Conservation (phyloP, 1,140 invertebrate species). For the Tetramorium parvispinum region DNA sequence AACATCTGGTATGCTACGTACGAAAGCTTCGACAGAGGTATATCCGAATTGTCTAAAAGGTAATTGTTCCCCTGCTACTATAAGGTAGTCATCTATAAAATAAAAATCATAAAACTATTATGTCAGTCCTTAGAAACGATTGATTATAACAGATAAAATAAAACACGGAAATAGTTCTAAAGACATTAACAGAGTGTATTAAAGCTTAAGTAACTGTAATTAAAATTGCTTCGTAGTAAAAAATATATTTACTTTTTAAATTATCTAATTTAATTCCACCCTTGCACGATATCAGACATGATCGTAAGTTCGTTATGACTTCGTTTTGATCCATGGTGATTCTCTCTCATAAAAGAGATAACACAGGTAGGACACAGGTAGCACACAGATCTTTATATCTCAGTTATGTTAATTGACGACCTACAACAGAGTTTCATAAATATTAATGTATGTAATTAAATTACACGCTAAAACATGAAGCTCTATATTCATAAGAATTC, state of each 20-base stretch:
- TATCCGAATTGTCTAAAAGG: slow-evolving; percentile 87
- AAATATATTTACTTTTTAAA: slow-evolving; percentile 68
- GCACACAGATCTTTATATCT: background rate
- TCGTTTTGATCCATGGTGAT: slow-evolving; percentile 64
- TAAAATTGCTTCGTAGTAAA: background rate
- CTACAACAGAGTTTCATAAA: background rate
- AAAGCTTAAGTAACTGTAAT: background rate
- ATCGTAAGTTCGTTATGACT: slow-evolving; percentile 65
- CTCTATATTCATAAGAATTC: slow-evolving; percentile 3
- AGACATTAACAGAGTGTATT: background rate
- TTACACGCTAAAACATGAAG: background rate
- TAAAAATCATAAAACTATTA: background rate
- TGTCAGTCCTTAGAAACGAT: background rate
- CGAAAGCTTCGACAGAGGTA: slow-evolving; percentile 85
- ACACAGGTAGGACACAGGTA: background rate
- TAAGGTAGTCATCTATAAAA: slow-evolving; percentile 86
- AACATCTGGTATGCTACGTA: slow-evolving; percentile 86
- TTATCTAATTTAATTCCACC: slow-evolving; percentile 70
- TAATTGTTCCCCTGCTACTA: slow-evolving; percentile 87
- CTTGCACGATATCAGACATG: slow-evolving; percentile 73
- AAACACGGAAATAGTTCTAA: background rate
- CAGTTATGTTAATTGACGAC: background rate
- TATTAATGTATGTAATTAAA: background rate
- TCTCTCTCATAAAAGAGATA: slow-evolving; percentile 23
- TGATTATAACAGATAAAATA: background rate